These are phyloP conservation scores for Lathronympha strigana DNA, from an alignment of 2,888 invertebrate species.

Conservation along the genomic window DNA sequence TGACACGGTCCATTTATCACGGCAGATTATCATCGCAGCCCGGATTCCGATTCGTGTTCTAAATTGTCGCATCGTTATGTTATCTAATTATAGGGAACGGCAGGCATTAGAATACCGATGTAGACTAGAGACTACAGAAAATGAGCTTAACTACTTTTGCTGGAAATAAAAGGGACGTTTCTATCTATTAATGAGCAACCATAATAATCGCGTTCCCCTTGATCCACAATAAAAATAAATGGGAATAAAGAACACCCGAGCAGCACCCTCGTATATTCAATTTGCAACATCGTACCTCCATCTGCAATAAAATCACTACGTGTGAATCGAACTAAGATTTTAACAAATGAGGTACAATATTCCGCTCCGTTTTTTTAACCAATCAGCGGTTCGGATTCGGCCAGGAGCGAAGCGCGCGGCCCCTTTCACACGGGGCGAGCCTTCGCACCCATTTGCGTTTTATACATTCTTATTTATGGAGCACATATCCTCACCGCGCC, in stretches of 20 bases:
- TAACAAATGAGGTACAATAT: constrained; percentile 58
- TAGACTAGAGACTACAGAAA: not conserved
- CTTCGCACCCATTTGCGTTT: constrained; percentile 64
- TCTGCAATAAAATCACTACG: constrained; percentile 24
- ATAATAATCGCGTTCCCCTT: too few relatives aligned
- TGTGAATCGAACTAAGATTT: constrained; percentile 37
- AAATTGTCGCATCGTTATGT: constrained; percentile 41
- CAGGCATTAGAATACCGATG: constrained; percentile 10
- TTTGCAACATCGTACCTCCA: not conserved
- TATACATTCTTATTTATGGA: constrained; percentile 74
- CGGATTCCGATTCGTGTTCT: constrained; percentile 59
- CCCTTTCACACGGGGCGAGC: constrained; percentile 54
- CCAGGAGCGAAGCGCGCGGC: constrained; percentile 46
- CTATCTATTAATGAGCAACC: too few relatives aligned
- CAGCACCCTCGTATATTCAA: constrained; percentile 5
- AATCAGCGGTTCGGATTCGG: constrained; percentile 56
- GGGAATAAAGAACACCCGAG: constrained; percentile 29
- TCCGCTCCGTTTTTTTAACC: constrained; percentile 51
- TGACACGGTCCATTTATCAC: constrained; percentile 82
- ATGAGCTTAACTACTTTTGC: not conserved
- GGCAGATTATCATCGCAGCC: constrained; percentile 74
- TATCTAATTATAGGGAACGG: constrained; percentile 35
- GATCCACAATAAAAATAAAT: too few relatives aligned
- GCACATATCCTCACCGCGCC: constrained; percentile 63
- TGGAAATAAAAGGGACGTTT: not conserved